Conservation (phyloP, 2,888 invertebrate genomes). For the Mylabris sibirica region DNA sequence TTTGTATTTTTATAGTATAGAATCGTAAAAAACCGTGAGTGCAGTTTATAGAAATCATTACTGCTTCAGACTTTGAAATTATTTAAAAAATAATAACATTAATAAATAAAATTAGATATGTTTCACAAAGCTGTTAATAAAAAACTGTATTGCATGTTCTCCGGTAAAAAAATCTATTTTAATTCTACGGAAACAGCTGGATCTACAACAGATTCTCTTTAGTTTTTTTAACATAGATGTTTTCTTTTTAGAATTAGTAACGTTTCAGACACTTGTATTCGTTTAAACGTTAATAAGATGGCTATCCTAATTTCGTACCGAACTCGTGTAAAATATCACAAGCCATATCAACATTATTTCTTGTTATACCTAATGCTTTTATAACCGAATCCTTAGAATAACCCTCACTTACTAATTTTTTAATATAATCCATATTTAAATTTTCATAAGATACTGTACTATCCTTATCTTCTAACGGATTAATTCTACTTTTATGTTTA, state of each 20-base stretch:
- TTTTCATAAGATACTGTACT: slow-evolving; percentile 78
- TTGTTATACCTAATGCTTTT: slow-evolving; percentile 88
- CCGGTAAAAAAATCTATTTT: background rate
- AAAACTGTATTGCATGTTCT: slow-evolving; percentile 15
- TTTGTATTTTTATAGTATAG: slow-evolving; percentile 29
- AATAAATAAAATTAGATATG: slow-evolving; percentile 35
- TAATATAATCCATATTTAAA: slow-evolving; percentile 89
- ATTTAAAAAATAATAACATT: slow-evolving; percentile 18
- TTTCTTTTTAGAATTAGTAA: background rate
- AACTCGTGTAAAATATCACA: slow-evolving; percentile 69
- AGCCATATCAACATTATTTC: slow-evolving; percentile 95
- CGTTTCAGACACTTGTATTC: slow-evolving; percentile 1
- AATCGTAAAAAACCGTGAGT: slow-evolving; percentile 32
- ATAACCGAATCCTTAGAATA: slow-evolving; percentile 91
- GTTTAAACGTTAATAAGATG: background rate
- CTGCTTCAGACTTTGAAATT: slow-evolving; percentile 15
- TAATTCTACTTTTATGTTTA: slow-evolving; percentile 50
- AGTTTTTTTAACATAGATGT: background rate
- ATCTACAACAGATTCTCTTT: background rate
- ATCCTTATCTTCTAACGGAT: slow-evolving; percentile 54
- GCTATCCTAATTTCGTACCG: slow-evolving; percentile 53
- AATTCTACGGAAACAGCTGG: background rate
- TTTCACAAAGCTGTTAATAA: slow-evolving; percentile 27
- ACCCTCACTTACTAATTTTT: slow-evolving; percentile 86
- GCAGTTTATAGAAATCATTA: slow-evolving; percentile 26